Percentiles rank a stretch among this genome's conserved stretches.
Evolutionary conservation across 2,888 invertebrate genomes (phyloP).

Genomic region (Drosophila ustulata): DNA sequence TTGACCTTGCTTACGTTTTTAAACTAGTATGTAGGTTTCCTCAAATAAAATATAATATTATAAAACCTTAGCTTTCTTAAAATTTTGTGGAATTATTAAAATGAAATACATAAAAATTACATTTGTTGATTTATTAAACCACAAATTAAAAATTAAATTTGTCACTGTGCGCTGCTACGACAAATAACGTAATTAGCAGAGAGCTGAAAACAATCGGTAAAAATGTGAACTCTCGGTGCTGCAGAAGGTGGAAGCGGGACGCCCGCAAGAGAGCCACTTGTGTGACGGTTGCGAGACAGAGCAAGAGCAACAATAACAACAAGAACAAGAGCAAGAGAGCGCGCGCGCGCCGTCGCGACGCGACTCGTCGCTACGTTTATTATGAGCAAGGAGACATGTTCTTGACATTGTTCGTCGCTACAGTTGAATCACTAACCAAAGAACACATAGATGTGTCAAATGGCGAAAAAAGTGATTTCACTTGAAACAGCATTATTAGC

Average conservation of each 20-base stretch:
- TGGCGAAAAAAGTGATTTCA: too few species aligned
- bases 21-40: too few species aligned
- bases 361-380: slow-evolving; percentile 2
- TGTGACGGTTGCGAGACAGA: not conserved
- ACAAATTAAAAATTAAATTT: not conserved
- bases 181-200: slow-evolving; percentile 42
- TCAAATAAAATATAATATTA: too few species aligned
- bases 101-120: too few species aligned
- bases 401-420: slow-evolving; percentile 7
- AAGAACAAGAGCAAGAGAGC: slow-evolving; percentile 2
- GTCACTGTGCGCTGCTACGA: slow-evolving; percentile 48
- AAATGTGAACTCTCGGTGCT: slow-evolving; percentile 21
- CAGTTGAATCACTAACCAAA: too few species aligned
- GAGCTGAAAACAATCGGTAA: slow-evolving; percentile 47
- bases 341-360: slow-evolving; percentile 19
- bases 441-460: too few species aligned
- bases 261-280: not conserved
- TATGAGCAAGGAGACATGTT: slow-evolving; percentile 1
- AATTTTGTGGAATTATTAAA: too few species aligned
- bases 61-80: too few species aligned
- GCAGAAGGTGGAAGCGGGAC: slow-evolving; percentile 7
- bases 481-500: too few species aligned
- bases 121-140: too few species aligned
- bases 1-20: too few species aligned
- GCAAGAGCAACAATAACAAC: not conserved